Evolutionary conservation across 1,140 invertebrate genomes (phyloP), one percentile per base, ranked within the genome.

Genomic region (Tribolium castaneum): DNA sequence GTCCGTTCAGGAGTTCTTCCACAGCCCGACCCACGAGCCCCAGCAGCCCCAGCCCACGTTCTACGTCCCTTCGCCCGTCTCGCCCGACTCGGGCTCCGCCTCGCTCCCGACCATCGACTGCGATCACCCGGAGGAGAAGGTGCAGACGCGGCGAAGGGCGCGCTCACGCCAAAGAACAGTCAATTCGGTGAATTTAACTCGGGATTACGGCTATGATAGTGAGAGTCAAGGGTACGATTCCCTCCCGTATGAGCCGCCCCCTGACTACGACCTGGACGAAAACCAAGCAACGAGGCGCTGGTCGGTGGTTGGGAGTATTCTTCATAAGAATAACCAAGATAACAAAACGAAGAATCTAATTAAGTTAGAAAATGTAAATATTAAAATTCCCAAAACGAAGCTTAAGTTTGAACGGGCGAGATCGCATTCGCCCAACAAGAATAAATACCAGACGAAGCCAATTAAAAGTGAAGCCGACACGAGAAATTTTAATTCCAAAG

Each of bases 1-100:
- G 10, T 92, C 91, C 51, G 92, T 92, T 3, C 90, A 92, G 71
- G 92, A 93, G 76, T 90, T 92, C 7, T 89, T 92, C 35, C 86
- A 88, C 62, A 88, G 87, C 54, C 87, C 86, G 0, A 87, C 87
- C 6, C 80, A 82, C 45, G 83, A 84, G 75, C 80, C 80, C 52
- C 81, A 80, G 34, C 59, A n/a, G 59, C 59, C 54, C 30, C 87
- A 88, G 25, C 87, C 91, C 0, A 92, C 90, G 34, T 93, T 93
- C 83, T 93, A 93, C 82, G 92, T 93, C 12, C 92, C 92, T 30
- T 92, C 84, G 10, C 83, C 83, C 19, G 70, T 54, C 14, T 91
- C 81, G 30, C 54, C 76, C 13, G 51, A 73, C 6, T 74, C 76
- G 6, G 79, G 78, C n/a, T 81, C 82, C 1, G 79, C 62, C 10